Percentiles rank a stretch among this genome's conserved stretches.
These are phyloP conservation scores for Odocoileus hemionus DNA, from an alignment of 2,113 vertebrate genomes.

Conservation along the genomic window DNA sequence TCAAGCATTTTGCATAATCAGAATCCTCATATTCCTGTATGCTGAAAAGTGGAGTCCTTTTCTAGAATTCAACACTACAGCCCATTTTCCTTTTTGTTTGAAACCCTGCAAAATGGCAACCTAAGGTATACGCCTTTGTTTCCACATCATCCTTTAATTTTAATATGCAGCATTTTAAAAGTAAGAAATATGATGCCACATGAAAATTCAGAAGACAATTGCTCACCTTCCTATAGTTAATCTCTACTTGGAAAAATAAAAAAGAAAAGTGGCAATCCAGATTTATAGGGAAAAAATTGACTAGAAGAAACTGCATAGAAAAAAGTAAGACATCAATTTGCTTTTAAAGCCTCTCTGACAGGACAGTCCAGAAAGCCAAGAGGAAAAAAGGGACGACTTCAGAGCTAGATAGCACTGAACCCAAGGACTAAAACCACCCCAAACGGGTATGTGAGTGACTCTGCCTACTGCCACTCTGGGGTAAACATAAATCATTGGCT, in stretches of 20 bases:
- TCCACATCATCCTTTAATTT: neutral
- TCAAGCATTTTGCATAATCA: neutral
- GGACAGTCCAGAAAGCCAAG: too few species aligned
- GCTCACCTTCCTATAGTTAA: neutral
- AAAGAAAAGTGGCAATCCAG: neutral
- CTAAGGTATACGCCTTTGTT: neutral
- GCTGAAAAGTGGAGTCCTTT: neutral
- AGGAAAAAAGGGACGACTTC: too few species aligned
- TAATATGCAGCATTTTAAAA: neutral
- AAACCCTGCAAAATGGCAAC: neutral
- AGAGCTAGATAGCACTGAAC: accelerated
- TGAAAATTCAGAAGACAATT: neutral
- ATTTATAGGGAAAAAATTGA: neutral
- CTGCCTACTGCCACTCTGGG: accelerated
- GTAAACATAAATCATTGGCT: accelerated
- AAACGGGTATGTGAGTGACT: accelerated
- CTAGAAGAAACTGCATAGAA: neutral
- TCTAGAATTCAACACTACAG: neutral
- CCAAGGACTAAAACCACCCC: accelerated
- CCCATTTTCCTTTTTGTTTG: neutral
- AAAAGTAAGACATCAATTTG: neutral
- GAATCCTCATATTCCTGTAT: neutral
- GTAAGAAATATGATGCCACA: neutral
- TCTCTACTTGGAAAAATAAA: neutral
- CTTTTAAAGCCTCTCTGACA: neutral